Evolutionary conservation across 2,797 vertebrate species (phyloP).

Genomic region (Sternarchorhynchus goeldii): DNA sequence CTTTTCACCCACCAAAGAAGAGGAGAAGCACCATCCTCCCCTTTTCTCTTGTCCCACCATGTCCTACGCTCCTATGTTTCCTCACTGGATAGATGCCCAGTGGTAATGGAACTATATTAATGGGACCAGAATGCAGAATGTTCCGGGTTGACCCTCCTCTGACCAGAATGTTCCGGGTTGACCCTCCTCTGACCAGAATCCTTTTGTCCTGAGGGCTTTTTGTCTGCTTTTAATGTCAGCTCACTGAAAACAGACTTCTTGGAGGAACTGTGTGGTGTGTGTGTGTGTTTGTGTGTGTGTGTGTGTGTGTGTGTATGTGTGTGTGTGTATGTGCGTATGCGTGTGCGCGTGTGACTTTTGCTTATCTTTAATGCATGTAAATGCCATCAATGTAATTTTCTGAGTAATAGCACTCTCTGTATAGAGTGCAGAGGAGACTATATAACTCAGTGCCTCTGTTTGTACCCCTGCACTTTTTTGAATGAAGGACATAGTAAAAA

Average conservation of each 20-base stretch:
- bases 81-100: slow-evolving; percentile 32
- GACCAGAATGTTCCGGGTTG: slow-evolving; percentile 19
- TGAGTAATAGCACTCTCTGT: slow-evolving; percentile 4
- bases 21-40: slow-evolving; percentile 52
- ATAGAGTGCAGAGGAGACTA: too few species aligned
- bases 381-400: slow-evolving; percentile 42
- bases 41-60: slow-evolving; percentile 56
- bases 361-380: slow-evolving; percentile 76
- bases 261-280: slow-evolving; percentile 62
- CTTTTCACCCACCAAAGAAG: slow-evolving; percentile 49
- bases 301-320: too few species aligned
- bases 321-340: too few species aligned
- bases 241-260: slow-evolving; percentile 47
- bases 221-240: slow-evolving; percentile 43
- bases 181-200: slow-evolving; percentile 39
- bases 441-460: neutral
- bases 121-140: slow-evolving; percentile 44
- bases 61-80: slow-evolving; percentile 48
- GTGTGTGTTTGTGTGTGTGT: slow-evolving; percentile 30
- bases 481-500: too few species aligned
- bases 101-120: slow-evolving; percentile 23
- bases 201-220: slow-evolving; percentile 43
- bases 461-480: neutral
- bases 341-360: slow-evolving; percentile 56
- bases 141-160: slow-evolving; percentile 41